phyloP scores from a whole-genome alignment of 2,888 invertebrate genomes.

The Serripes groenlandicus region DNA sequence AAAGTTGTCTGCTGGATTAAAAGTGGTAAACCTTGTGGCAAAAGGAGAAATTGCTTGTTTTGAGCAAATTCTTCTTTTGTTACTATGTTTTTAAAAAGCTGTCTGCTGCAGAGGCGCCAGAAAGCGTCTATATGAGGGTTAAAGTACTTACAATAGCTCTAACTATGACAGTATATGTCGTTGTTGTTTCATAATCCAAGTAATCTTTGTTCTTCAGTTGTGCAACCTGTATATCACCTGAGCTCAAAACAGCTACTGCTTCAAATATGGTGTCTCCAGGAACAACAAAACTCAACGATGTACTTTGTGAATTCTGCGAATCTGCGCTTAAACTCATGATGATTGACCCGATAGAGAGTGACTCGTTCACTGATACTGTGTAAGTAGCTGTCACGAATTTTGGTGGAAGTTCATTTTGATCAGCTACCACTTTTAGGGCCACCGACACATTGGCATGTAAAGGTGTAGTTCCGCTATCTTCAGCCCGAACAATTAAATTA shows the following conservation, averaged over 20 bases:
- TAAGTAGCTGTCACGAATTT: conserved; percentile 83
- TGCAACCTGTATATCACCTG: conserved; percentile 11
- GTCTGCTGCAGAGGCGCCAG: no score
- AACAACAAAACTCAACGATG: neutral
- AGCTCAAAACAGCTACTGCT: neutral
- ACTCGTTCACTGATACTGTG: neutral
- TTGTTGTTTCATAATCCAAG: conserved; percentile 61
- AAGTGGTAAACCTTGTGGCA: no score
- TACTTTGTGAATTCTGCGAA: neutral
- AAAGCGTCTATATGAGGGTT: neutral
- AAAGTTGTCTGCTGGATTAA: no score
- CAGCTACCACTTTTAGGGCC: conserved; percentile 94
- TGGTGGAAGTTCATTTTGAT: conserved; percentile 50
- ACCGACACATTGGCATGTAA: conserved; percentile 97
- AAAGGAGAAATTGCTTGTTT: no score
- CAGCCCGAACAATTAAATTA: conserved; percentile 96
- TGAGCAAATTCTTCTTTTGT: no score
- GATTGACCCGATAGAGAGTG: neutral
- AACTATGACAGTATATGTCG: conserved; percentile 45
- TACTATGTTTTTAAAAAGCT: no score
- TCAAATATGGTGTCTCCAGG: neutral
- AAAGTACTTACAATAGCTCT: conserved; percentile 59
- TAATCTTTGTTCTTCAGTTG: conserved; percentile 12
- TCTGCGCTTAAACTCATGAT: neutral
- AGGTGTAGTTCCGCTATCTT: conserved; percentile 98